A percentile compares a stretch with the other conserved stretches of the same genome.
Conservation (phyloP, 2,888 invertebrate species). For the Mimachlamys varia region DNA sequence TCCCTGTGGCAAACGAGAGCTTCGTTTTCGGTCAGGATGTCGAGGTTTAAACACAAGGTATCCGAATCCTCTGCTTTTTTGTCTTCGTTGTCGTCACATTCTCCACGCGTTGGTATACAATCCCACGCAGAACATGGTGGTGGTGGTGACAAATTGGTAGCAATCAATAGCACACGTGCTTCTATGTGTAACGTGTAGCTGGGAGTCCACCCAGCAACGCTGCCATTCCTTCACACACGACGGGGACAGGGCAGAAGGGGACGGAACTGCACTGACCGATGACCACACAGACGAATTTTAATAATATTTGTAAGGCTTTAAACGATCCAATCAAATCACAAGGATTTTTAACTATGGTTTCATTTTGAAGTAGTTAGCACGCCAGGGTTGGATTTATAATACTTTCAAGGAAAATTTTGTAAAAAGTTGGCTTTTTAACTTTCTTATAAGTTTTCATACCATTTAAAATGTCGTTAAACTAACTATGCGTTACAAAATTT, state of each 20-base stretch:
- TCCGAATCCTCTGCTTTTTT: neutral
- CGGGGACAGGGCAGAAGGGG: neutral
- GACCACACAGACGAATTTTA: neutral
- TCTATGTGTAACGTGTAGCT: neutral
- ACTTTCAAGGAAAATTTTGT: neutral
- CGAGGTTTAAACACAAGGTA: neutral
- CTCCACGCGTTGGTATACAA: neutral
- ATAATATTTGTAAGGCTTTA: no score
- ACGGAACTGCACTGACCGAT: neutral
- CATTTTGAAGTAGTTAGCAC: no score
- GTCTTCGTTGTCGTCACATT: conserved; percentile 4
- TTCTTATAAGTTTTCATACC: neutral
- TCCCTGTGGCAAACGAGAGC: neutral
- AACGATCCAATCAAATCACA: no score
- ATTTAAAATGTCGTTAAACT: neutral
- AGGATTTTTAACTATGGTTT: no score
- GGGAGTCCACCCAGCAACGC: conserved; percentile 22
- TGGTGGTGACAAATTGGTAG: conserved; percentile 1
- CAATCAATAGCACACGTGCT: conserved; percentile 23
- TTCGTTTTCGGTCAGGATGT: neutral
- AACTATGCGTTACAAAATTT: neutral
- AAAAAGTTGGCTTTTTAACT: neutral
- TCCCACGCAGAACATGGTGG: conserved; percentile 14
- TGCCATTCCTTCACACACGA: neutral
- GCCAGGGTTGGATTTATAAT: no score